phyloP scores from a whole-genome alignment of 1,140 invertebrate genomes.

The Archegozetes longisetosus region DNA sequence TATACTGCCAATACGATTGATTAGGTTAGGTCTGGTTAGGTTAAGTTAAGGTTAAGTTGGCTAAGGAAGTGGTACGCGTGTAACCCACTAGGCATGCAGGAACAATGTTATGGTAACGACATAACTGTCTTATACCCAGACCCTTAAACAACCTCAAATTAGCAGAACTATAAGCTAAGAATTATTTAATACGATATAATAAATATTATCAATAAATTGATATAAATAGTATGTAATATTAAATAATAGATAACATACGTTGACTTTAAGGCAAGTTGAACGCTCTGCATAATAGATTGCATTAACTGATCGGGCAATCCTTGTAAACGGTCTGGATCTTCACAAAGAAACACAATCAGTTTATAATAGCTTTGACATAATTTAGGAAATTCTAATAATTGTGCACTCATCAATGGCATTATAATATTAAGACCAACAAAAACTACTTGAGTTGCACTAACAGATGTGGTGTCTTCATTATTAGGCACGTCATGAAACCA shows the following conservation, averaged over 20 bases:
- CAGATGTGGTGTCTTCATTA: neutral
- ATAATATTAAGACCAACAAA: slow-evolving; percentile 51
- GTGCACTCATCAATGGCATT: slow-evolving; percentile 55
- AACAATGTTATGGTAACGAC: no score
- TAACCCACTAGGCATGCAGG: no score
- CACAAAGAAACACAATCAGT: slow-evolving; percentile 38
- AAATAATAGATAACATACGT: neutral
- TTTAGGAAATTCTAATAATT: slow-evolving; percentile 48
- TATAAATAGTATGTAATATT: no score
- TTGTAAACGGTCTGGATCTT: slow-evolving; percentile 12
- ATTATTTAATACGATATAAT: no score
- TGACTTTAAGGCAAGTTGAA: slow-evolving; percentile 13
- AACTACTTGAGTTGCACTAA: slow-evolving; percentile 40
- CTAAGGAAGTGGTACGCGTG: no score
- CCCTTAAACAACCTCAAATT: no score
- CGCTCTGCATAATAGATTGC: slow-evolving; percentile 8
- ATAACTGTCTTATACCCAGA: no score
- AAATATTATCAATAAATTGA: no score
- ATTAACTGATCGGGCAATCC: slow-evolving; percentile 8
- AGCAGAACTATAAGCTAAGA: no score
- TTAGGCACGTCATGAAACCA: slow-evolving; percentile 26
- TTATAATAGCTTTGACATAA: slow-evolving; percentile 47
- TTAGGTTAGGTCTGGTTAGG: no score
- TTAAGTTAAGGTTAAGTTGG: no score
- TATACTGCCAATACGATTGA: no score